A percentile compares a stretch with the other conserved stretches of the same genome.
Evolutionary conservation across 2,888 invertebrate species (phyloP).

Genomic region (Dolomedes plantarius): DNA sequence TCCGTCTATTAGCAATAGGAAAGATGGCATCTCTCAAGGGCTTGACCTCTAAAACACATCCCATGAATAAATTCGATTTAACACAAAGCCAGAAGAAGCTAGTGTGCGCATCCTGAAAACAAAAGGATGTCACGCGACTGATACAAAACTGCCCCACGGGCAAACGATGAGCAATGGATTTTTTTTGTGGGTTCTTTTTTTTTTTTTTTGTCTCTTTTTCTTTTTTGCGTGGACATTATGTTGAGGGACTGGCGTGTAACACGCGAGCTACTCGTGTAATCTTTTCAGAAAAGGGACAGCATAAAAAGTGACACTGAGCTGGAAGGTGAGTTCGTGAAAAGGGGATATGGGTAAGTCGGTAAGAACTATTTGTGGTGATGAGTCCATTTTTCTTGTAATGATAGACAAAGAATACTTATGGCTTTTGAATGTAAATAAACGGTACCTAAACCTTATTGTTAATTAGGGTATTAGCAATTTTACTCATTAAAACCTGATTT

Average conservation of each 20-base stretch:
- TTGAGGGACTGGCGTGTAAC: background rate
- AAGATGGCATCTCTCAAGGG: background rate
- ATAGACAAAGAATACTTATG: too few species aligned
- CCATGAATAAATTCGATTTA: background rate
- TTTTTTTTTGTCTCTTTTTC: background rate
- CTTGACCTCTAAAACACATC: background rate
- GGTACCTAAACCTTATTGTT: too few species aligned
- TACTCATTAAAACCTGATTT: too few species aligned
- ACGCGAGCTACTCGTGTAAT: background rate
- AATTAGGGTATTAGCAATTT: too few species aligned
- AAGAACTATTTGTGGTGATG: background rate
- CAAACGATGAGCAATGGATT: background rate
- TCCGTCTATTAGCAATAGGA: background rate
- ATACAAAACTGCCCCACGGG: constrained; percentile 14
- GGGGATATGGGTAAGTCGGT: background rate
- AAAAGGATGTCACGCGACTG: constrained; percentile 35
- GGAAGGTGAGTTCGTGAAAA: background rate
- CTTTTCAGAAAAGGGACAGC: background rate
- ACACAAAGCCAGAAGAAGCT: background rate
- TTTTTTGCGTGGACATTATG: background rate
- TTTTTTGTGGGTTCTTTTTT: background rate
- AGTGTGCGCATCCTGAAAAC: constrained; percentile 8
- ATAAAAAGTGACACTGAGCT: background rate
- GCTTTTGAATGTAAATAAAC: too few species aligned
- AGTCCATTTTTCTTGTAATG: too few species aligned